phyloP scores from a whole-genome alignment of 1,140 invertebrate genomes.

The Harpegnathos saltator region DNA sequence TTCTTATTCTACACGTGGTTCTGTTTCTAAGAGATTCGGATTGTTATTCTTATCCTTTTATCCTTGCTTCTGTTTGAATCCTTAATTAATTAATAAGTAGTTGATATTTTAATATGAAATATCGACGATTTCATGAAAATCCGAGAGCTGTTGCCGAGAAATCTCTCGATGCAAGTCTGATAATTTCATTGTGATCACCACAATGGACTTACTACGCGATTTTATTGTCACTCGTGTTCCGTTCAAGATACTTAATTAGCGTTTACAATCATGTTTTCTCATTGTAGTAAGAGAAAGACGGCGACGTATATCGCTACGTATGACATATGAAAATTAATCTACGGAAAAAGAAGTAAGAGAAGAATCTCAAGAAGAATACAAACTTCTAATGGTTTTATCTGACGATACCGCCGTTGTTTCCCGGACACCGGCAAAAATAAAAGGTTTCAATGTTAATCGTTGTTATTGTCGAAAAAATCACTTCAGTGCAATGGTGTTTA shows the following conservation, averaged over 20 bases:
- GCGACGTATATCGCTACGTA: neutral
- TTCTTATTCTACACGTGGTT: neutral
- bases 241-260: conserved; percentile 1
- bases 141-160: neutral
- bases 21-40: neutral
- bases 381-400: neutral
- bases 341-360: neutral
- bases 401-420: neutral
- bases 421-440: conserved; percentile 18
- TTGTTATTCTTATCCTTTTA: neutral
- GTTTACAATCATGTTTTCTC: neutral
- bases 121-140: neutral
- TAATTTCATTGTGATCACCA: neutral
- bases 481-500: neutral
- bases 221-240: too few species aligned
- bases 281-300: neutral
- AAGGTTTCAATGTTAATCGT: neutral
- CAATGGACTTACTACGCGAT: neutral
- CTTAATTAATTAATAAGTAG: neutral
- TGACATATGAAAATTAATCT: conserved; percentile 18
- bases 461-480: conserved; percentile 5
- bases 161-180: neutral
- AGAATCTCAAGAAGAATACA: conserved; percentile 5
- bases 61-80: neutral
- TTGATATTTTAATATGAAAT: conserved; percentile 2